These are phyloP conservation scores for Sarcophaga caerulescens DNA, from an alignment of 2,888 invertebrate genomes.

Conservation along the genomic window DNA sequence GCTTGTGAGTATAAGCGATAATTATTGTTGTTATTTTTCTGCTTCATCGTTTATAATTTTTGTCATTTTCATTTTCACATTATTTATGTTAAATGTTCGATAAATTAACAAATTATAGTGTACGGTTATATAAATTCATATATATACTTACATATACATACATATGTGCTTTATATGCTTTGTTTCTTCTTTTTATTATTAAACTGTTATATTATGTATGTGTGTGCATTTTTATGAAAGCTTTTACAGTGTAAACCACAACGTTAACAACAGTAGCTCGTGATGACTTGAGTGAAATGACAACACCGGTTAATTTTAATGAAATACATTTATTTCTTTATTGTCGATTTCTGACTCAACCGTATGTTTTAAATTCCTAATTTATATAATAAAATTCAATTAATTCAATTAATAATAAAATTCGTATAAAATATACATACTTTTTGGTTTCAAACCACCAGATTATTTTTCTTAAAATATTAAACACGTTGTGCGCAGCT, in stretches of 20 bases:
- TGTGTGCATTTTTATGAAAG: background rate
- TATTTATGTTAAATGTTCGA: conserved; percentile 62
- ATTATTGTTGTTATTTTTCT: conserved; percentile 37
- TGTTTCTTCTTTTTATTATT: background rate
- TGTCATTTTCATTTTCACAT: conserved; percentile 56
- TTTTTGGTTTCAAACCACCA: too few species aligned
- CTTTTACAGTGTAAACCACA: background rate
- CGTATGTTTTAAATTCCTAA: too few species aligned
- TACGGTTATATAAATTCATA: conserved; percentile 6
- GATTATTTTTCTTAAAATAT: too few species aligned
- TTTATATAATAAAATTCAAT: too few species aligned
- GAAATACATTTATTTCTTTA: too few species aligned
- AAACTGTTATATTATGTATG: background rate
- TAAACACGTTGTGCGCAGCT: too few species aligned
- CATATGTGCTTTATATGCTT: background rate
- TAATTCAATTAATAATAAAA: too few species aligned
- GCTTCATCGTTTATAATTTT: conserved; percentile 42
- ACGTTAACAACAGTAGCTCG: too few species aligned
- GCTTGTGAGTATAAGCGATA: background rate
- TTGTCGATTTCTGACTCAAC: too few species aligned
- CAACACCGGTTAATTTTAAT: too few species aligned
- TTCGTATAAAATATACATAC: too few species aligned
- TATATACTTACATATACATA: background rate
- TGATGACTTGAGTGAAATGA: too few species aligned
- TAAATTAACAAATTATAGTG: conserved; percentile 61